Percentiles rank a stretch among this genome's conserved stretches.
These are phyloP conservation scores for Mirza zaza DNA, from an alignment of 2,113 vertebrate genomes.

Conservation along the genomic window DNA sequence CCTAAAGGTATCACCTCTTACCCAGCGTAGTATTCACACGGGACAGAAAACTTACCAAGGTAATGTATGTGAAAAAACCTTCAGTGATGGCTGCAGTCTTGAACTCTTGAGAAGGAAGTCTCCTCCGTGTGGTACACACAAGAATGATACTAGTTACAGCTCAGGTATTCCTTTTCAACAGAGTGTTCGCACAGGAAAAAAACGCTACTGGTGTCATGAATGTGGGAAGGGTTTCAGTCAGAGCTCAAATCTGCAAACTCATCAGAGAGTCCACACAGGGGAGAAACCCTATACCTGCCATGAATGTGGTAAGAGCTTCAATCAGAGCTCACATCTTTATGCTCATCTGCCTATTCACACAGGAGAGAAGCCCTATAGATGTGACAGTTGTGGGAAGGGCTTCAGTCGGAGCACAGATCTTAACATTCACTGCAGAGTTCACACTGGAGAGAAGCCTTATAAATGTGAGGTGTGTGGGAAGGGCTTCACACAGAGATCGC, in stretches of 20 bases:
- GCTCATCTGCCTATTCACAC: constrained; percentile 74
- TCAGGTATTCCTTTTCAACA: accelerated
- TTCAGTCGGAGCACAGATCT: constrained; percentile 70
- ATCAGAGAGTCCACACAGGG: constrained; percentile 71
- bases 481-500: constrained; percentile 74
- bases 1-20: background rate
- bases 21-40: background rate
- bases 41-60: background rate
- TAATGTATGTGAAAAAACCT: background rate
- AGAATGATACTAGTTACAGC: background rate
- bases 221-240: constrained; percentile 78
- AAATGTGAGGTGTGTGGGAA: constrained; percentile 74
- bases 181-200: background rate
- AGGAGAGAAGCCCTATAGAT: constrained; percentile 64
- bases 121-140: accelerated
- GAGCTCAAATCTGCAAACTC: constrained; percentile 76
- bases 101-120: background rate
- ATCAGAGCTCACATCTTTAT: constrained; percentile 71
- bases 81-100: background rate
- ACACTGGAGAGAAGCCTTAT: constrained; percentile 75
- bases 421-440: constrained; percentile 69
- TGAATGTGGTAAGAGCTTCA: constrained; percentile 74
- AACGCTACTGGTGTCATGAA: constrained; percentile 73
- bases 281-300: constrained; percentile 72
- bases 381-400: constrained; percentile 69